Percentiles rank a stretch among this genome's conserved stretches.
Evolutionary conservation across 2,888 invertebrate genomes (phyloP).

Genomic region (Embidobia sp.): DNA sequence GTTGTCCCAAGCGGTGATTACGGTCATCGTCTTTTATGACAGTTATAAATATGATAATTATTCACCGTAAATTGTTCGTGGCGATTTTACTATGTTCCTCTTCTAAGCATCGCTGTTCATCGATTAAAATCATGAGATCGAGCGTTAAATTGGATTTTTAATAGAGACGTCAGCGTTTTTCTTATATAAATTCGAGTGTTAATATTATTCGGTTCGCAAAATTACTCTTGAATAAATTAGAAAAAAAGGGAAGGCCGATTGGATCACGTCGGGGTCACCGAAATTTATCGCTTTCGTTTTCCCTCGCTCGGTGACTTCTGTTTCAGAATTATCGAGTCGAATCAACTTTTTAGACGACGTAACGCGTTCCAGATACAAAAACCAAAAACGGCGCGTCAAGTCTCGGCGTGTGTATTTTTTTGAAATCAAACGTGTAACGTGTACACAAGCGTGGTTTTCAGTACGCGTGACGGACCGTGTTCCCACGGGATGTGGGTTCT

Average conservation of each 20-base stretch:
- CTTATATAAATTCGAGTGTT: no score
- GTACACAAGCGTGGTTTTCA: conserved; percentile 63
- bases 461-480: conserved; percentile 71
- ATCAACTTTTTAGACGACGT: no score
- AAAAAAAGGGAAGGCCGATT: no score
- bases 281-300: no score
- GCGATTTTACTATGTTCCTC: conserved; percentile 5
- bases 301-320: no score
- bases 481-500: conserved; percentile 73
- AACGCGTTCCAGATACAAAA: not conserved
- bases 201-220: no score
- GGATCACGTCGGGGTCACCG: no score
- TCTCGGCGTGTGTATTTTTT: conserved; percentile 18
- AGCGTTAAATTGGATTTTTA: not conserved
- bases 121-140: conserved; percentile 27
- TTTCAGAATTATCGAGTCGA: no score
- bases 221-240: no score
- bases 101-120: conserved; percentile 15
- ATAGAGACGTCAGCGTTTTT: not conserved
- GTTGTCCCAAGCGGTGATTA: conserved; percentile 49
- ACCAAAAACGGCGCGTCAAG: conserved; percentile 21
- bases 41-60: conserved; percentile 57
- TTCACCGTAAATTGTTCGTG: conserved; percentile 36
- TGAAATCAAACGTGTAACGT: conserved; percentile 38
- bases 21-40: conserved; percentile 51